Base-by-base conservation (phyloP, 1,140 invertebrate genomes). In the Nylanderia fulva region DNA sequence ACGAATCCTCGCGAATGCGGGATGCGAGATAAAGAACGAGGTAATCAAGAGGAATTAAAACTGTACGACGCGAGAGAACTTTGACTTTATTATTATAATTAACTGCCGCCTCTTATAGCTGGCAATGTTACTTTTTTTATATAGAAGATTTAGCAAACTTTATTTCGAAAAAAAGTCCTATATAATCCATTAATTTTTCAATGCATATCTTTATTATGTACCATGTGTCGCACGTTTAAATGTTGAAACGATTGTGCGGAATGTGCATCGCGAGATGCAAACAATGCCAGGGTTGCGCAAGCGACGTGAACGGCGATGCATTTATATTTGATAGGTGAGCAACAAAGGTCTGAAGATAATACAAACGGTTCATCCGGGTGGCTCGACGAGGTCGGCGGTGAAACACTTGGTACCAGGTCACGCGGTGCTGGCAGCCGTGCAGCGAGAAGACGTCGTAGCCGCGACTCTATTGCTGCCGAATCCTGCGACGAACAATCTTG, bases 381-480 rank as follows among this genome's bases (percentile, higher is more conserved):
- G 95, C 91, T 94, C 93, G 72, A 95, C 94, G 88, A 96, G 94
- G 89, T 96, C 93, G 93, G 97, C 94, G 90, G 97, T 99, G 72
- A 99, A 99, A 93, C 98, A 99, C 92, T 97, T 99, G 94, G 99
- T 99, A 87, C 98, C 98, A n/a, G 97, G 98, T 93, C 97, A 98
- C 94, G 98, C 98, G 86, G 97, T 99, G 91, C 98, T 98, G 27
- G 98, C 97, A 91, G 97, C 97, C 0, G 96, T 98, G 82, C 97
- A 97, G 92, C 96, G 98, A 64, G 98, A 98, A 72, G 98, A 99
- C 92, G 96, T 99, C 24, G 98, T 99, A n/a, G 97, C 98, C 13
- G 98, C 97, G 83, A 98, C 99, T 52, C 95, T 99, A 64, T 95
- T 99, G 39, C 96, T 99, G 9, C 98, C 98, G 91, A 99, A 99